Conservation (phyloP, 2,797 vertebrate species). For the Potorous gilbertii region DNA sequence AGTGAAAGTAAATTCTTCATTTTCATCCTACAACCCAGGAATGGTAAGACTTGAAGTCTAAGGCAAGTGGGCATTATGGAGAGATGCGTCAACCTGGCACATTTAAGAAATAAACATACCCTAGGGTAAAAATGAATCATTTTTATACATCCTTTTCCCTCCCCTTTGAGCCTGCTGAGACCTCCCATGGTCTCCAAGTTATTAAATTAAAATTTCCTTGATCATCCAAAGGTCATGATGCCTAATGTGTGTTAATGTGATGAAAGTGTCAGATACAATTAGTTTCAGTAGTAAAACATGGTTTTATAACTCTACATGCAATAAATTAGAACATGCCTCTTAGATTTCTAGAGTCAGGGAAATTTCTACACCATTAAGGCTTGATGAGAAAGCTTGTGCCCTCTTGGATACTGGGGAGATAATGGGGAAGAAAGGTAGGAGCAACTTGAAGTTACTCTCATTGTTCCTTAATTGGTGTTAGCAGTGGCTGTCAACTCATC, state of each 20-base stretch:
- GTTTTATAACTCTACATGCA: slow-evolving; percentile 71
- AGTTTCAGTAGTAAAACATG: slow-evolving; percentile 78
- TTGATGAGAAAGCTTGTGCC: slow-evolving; percentile 71
- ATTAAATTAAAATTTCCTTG: slow-evolving; percentile 80
- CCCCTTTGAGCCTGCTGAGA: slow-evolving; percentile 64
- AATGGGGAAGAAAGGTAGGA: slow-evolving; percentile 7
- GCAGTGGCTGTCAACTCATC: background rate
- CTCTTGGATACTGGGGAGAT: slow-evolving; percentile 32
- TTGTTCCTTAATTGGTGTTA: slow-evolving; percentile 42
- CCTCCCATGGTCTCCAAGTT: slow-evolving; percentile 65
- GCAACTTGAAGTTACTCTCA: background rate
- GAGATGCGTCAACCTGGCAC: background rate
- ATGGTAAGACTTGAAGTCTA: background rate
- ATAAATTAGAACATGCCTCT: slow-evolving; percentile 72
- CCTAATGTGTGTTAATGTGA: slow-evolving; percentile 81
- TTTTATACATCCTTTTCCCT: slow-evolving; percentile 64
- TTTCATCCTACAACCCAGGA: background rate
- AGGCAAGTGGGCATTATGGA: background rate
- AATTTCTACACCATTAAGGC: slow-evolving; percentile 80
- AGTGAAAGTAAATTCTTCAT: background rate
- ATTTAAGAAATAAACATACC: slow-evolving; percentile 70
- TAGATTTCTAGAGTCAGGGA: slow-evolving; percentile 70
- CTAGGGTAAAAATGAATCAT: slow-evolving; percentile 53
- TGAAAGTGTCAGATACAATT: slow-evolving; percentile 80
- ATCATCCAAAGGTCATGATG: slow-evolving; percentile 76